phyloP scores from a whole-genome alignment of 2,888 invertebrate species.

The Lapara coniferarum region DNA sequence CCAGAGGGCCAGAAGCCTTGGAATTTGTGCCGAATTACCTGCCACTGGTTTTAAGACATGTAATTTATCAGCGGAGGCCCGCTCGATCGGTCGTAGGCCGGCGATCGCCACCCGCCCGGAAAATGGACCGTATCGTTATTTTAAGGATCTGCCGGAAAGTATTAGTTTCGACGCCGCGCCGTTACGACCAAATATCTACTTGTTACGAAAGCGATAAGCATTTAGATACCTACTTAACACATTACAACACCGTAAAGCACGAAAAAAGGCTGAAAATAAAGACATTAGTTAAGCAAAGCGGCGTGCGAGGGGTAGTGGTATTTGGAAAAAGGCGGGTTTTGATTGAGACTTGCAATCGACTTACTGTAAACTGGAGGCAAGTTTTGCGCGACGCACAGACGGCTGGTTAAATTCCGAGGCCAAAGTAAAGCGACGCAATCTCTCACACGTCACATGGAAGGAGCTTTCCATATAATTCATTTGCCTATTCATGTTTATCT shows the following conservation, averaged over 20 bases:
- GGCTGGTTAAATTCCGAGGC: slow-evolving; percentile 81
- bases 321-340: slow-evolving; percentile 77
- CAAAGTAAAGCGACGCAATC: slow-evolving; percentile 81
- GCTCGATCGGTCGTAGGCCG: slow-evolving; percentile 62
- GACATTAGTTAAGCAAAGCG: slow-evolving; percentile 57
- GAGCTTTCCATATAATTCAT: slow-evolving; percentile 81
- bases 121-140: slow-evolving; percentile 66
- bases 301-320: slow-evolving; percentile 57
- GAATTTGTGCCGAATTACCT: slow-evolving; percentile 84
- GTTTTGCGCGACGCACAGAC: slow-evolving; percentile 77
- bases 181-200: slow-evolving; percentile 45
- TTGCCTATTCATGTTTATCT: slow-evolving; percentile 82
- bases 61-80: slow-evolving; percentile 84
- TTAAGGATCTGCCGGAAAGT: slow-evolving; percentile 52
- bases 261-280: slow-evolving; percentile 40
- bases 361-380: slow-evolving; percentile 82
- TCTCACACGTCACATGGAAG: slow-evolving; percentile 79
- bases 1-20: slow-evolving; percentile 64
- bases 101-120: slow-evolving; percentile 59
- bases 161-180: slow-evolving; percentile 45
- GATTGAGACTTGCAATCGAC: slow-evolving; percentile 82
- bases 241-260: slow-evolving; percentile 40
- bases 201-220: slow-evolving; percentile 52
- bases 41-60: slow-evolving; percentile 85
- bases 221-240: slow-evolving; percentile 47